Evolutionary conservation across 2,797 vertebrate species (phyloP).

Genomic region (Sarcophilus harrisii): DNA sequence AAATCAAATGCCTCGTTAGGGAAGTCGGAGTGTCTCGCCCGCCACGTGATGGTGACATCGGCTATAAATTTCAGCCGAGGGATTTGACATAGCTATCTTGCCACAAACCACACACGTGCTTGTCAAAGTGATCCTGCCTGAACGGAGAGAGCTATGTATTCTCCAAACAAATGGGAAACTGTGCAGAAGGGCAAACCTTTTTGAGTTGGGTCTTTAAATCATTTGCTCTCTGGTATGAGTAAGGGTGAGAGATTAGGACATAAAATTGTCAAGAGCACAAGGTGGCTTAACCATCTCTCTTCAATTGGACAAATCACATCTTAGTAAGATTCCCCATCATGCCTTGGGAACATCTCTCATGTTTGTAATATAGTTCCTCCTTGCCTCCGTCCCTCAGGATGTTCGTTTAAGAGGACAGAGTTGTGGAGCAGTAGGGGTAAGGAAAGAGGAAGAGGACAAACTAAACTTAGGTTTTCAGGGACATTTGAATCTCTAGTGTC

Average conservation of each 20-base stretch:
- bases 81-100: not conserved
- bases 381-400: not conserved
- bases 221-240: slow-evolving; percentile 55
- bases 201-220: slow-evolving; percentile 50
- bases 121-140: not conserved
- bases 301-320: slow-evolving; percentile 58
- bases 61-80: not conserved
- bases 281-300: slow-evolving; percentile 60
- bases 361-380: not conserved
- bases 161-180: slow-evolving; percentile 42
- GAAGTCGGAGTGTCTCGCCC: not conserved
- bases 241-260: slow-evolving; percentile 37
- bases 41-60: not conserved
- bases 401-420: slow-evolving; percentile 20
- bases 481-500: slow-evolving; percentile 1
- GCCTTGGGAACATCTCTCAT: slow-evolving; percentile 49
- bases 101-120: not conserved
- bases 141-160: slow-evolving; percentile 47
- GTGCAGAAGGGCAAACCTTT: slow-evolving; percentile 47
- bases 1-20: not conserved
- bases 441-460: not conserved
- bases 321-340: slow-evolving; percentile 68
- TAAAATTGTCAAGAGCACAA: slow-evolving; percentile 52
- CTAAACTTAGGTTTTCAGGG: slow-evolving; percentile 2
- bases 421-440: not conserved